Conservation (phyloP, 2,797 vertebrate genomes). For the Cyclura pinguis region DNA sequence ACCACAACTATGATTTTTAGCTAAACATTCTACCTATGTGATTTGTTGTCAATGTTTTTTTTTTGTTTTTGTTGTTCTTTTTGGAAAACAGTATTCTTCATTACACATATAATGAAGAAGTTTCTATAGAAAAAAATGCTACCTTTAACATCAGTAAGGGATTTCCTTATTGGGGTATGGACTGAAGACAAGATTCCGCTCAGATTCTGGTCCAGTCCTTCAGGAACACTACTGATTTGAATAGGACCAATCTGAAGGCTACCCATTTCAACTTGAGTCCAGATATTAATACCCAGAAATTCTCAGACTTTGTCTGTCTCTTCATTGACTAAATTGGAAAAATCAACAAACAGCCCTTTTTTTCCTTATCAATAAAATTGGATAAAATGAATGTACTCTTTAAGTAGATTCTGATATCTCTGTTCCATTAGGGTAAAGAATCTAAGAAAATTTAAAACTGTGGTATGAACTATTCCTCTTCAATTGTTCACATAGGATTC, state of each 20-base stretch:
- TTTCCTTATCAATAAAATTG: background rate
- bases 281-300: background rate
- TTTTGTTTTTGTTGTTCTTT: background rate
- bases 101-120: no score
- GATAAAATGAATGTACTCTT: background rate
- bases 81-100: background rate
- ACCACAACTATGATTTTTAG: background rate
- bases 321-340: background rate
- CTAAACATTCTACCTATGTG: background rate
- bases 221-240: background rate
- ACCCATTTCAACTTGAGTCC: background rate
- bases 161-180: background rate
- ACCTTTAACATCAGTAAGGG: background rate
- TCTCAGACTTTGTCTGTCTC: background rate
- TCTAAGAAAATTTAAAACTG: no score
- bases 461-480: background rate
- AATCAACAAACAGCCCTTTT: background rate
- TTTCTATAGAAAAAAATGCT: background rate
- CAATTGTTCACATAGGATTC: background rate
- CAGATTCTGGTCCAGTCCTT: no score
- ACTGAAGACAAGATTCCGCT: background rate
- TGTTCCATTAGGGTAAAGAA: background rate
- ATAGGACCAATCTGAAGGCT: background rate
- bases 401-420: background rate
- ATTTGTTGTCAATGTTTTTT: background rate